phyloP scores from a whole-genome alignment of 2,888 invertebrate species.

The Labia minor region DNA sequence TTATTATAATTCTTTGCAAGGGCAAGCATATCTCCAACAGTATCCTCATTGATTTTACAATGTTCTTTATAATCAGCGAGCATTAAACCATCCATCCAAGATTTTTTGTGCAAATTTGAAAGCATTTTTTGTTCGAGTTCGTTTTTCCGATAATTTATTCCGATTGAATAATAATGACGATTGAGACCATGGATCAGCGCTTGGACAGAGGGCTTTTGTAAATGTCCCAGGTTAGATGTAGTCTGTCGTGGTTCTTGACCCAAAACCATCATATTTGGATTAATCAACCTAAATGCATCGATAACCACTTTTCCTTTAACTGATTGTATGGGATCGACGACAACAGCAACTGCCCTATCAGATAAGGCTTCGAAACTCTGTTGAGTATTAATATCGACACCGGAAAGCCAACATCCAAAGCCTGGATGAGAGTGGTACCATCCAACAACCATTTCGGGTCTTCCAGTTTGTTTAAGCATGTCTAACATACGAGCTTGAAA shows the following conservation, averaged over 20 bases:
- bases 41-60: constrained; percentile 83
- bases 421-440: constrained; percentile 99
- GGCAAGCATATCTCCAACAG: constrained; percentile 92
- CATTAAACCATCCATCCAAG: constrained; percentile 94
- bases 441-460: constrained; percentile 99
- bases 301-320: constrained; percentile 99
- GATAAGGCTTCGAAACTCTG: constrained; percentile 98
- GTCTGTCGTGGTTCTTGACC: constrained; percentile 98
- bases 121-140: constrained; percentile 99
- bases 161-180: constrained; percentile 97
- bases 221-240: constrained; percentile 95
- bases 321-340: constrained; percentile 98
- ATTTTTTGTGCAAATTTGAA: constrained; percentile 94
- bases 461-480: constrained; percentile 95
- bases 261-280: constrained; percentile 97
- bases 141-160: constrained; percentile 98
- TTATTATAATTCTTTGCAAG: constrained; percentile 96
- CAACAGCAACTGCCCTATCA: constrained; percentile 96
- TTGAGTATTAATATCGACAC: constrained; percentile 98
- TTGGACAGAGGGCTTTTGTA: constrained; percentile 96
- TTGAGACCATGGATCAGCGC: constrained; percentile 97
- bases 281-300: constrained; percentile 97
- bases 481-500: constrained; percentile 99
- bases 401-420: constrained; percentile 99
- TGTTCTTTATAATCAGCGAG: constrained; percentile 87